Base-by-base conservation (phyloP, 2,113 vertebrate species). In the Menura novaehollandiae region DNA sequence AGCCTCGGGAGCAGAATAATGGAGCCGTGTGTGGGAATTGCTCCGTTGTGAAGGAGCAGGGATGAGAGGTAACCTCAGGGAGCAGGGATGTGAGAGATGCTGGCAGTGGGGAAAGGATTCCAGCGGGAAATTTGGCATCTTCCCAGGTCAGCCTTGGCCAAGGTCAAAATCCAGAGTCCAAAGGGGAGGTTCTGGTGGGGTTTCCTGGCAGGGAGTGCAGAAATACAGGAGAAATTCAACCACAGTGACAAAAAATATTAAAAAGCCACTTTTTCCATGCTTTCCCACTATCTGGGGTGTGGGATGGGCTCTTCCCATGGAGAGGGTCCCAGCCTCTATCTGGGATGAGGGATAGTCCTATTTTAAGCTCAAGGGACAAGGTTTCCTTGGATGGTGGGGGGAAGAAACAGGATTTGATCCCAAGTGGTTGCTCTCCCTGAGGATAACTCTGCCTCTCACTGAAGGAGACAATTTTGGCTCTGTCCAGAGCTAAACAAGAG, bases 211-310 rank as follows among this genome's bases (percentile, higher is more conserved):
- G 9, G 2, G 18, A 22, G 6, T 41, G 52, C 2, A 79, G 78
- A 71, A 87, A 78, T n/a, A 15, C 0, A 0, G 14, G 39, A 75
- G 3, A 37, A 28, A 37, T 82, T 56, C 72, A 67, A 44, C 13
- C 32, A 13, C 15, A 27, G 15, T 0, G 0, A 15, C 14, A 33
- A 56, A 6, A 90, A 80, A n/a, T 37, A 44, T 32, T 64, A 10
- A 64, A 80, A 88, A 51, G 2, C 2, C 2, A 0, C 0, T 33
- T 88, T 63, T 63, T 27, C 58, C 3, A 1, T 0, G 0, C 8
- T 80, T 82, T 67, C 9, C 10, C 9, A 8, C 23, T 67, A 1
- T 23, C 8, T 39, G 23, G 73, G 14, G 13, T 20, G 16, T 0
- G 0, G 28, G 10, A 30, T 23, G 32, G 41, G 7, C 2, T 75